Evolutionary conservation across 2,888 invertebrate genomes (phyloP).

Genomic region (Agriopis marginaria): DNA sequence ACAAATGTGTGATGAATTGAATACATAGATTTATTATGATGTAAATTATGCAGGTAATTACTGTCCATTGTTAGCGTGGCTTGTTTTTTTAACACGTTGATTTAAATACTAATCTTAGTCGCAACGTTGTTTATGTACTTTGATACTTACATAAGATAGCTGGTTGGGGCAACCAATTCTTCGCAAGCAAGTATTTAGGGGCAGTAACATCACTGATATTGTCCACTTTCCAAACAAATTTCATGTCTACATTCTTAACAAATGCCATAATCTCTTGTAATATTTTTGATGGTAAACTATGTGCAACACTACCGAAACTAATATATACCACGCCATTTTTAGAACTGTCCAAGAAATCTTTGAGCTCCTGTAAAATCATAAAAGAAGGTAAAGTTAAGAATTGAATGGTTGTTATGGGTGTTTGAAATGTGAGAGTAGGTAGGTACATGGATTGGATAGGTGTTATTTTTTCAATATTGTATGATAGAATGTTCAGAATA

Average conservation of each 20-base stretch:
- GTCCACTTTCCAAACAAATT: constrained; percentile 91
- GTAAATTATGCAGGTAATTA: too few species aligned
- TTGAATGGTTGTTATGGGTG: background rate
- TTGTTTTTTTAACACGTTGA: background rate
- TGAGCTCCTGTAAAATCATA: constrained; percentile 43
- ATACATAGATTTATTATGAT: too few species aligned
- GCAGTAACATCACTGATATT: constrained; percentile 85
- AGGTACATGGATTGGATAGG: background rate
- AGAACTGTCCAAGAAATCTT: constrained; percentile 85
- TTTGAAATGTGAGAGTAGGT: background rate
- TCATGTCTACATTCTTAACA: constrained; percentile 72
- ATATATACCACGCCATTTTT: constrained; percentile 89
- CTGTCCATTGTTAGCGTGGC: background rate
- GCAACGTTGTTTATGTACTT: background rate
- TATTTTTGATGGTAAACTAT: constrained; percentile 85
- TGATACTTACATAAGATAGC: constrained; percentile 88
- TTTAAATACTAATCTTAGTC: background rate
- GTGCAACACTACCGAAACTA: constrained; percentile 90
- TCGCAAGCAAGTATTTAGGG: constrained; percentile 87
- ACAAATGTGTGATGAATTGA: too few species aligned
- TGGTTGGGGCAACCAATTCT: constrained; percentile 90
- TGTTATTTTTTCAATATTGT: too few species aligned
- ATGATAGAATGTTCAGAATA: too few species aligned
- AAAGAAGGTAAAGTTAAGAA: constrained; percentile 4
- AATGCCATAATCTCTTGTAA: constrained; percentile 82